A percentile compares a stretch with the other conserved stretches of the same genome.
Conservation (phyloP, 2,113 vertebrate species). For the Pelvicachromis taeniatus region DNA sequence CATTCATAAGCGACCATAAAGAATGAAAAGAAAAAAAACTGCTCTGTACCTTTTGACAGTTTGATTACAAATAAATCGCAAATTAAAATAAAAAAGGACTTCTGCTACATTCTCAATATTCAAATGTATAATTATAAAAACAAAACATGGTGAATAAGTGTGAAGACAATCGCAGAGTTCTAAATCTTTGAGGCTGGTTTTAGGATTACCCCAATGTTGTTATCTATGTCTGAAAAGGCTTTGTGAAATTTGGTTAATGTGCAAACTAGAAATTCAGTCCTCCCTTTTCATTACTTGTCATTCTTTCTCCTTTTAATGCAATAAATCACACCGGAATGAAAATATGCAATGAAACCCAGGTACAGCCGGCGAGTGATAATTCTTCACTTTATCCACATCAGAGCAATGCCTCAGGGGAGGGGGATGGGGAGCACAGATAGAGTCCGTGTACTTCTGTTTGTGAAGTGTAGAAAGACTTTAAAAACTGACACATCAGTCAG, state of each 20-base stretch:
- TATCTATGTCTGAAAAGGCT: not conserved
- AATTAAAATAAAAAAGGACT: not conserved
- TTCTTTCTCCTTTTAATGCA: not conserved
- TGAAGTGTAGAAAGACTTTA: conserved; percentile 4
- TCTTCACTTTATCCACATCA: conserved; percentile 55
- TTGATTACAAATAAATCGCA: not conserved
- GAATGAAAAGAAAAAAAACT: not conserved
- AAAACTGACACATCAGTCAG: conserved; percentile 29
- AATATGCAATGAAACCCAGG: not conserved
- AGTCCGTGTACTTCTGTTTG: conserved; percentile 25
- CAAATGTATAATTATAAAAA: not conserved
- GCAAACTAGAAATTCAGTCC: not conserved
- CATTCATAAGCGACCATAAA: not conserved
- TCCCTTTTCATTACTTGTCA: not conserved
- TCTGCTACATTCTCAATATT: not conserved
- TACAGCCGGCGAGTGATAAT: conserved; percentile 34
- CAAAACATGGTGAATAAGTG: not conserved
- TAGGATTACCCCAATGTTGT: not conserved
- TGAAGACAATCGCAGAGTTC: not conserved
- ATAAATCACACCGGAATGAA: not conserved
- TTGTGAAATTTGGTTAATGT: not conserved
- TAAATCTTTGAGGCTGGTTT: not conserved
- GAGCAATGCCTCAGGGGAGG: conserved; percentile 44
- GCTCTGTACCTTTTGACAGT: not conserved
- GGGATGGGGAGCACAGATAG: conserved; percentile 32